A percentile compares a stretch with the other conserved stretches of the same genome.
Conservation (phyloP, 2,888 invertebrate species). For the Taenaris catops region DNA sequence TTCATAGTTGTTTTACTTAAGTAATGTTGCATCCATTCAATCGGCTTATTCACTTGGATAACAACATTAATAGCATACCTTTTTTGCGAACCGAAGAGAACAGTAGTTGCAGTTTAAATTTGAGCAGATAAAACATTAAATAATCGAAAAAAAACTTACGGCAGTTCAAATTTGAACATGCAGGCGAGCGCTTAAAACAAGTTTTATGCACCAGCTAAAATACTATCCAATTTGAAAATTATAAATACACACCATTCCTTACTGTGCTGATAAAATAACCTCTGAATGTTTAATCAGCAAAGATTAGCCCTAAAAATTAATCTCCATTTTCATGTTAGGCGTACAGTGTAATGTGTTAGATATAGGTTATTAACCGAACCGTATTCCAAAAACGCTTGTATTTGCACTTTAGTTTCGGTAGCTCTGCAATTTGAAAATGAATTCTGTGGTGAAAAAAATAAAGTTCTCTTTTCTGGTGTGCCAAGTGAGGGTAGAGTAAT, state of each 20-base stretch:
- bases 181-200: no score
- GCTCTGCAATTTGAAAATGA: constrained; percentile 31
- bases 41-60: no score
- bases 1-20: no score
- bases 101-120: no score
- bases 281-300: constrained; percentile 16
- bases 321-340: constrained; percentile 20
- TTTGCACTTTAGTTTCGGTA: constrained; percentile 39
- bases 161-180: no score
- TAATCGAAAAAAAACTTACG: no score
- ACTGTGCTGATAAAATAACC: constrained; percentile 3
- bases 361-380: constrained; percentile 30
- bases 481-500: constrained; percentile 53
- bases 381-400: constrained; percentile 45
- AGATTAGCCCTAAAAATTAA: constrained; percentile 17
- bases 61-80: no score
- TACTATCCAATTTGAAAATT: no score
- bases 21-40: no score
- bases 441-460: constrained; percentile 36
- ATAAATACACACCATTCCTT: background rate
- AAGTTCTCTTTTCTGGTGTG: constrained; percentile 37
- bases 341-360: constrained; percentile 18
- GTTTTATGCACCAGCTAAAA: no score
- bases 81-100: no score
- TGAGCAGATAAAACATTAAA: no score